Evolutionary conservation across 2,888 invertebrate species (phyloP), one percentile per base, ranked within the genome.

Genomic region (Thereva unica): DNA sequence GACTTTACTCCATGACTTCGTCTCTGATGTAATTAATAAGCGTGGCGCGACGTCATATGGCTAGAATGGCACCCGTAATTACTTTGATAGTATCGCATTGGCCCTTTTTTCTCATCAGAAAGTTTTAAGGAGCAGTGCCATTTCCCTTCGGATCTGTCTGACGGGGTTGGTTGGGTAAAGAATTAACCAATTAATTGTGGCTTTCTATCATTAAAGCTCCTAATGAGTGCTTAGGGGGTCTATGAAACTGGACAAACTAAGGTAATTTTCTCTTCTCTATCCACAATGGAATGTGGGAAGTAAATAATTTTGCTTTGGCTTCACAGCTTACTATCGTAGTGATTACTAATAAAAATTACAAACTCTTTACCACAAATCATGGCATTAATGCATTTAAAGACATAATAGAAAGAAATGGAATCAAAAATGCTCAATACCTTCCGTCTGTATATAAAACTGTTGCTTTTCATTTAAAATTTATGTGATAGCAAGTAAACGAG

Each of bases 21-120:
- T 53, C 42, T 50, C 53, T 53, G 35, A 53, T 35, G 64, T 64
- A 64, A 64, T 64, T 64, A 64, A 64, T 64, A 64, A 64, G 53
- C 50, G 64, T 64, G 64, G 64, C 64, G 64, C 64, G 64, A 64
- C 64, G 64, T 64, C 64, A 64, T 64, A 64, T 64, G 64, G 53
- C 53, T 50, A 64, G 53, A 64, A 64, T 64, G 64, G 64, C 45
- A 53, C 52, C 44, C 53, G 64, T 64, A 64, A 64, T 64, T 64
- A 64, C 64, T 53, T 64, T 64, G 64, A 64, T 64, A 50, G 64
- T 64, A 64, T 64, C 64, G 44, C 53, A 64, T 64, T 64, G 53
- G 52, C 23, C 40, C 37, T 42, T 41, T n/a, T 59, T 37, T 61
- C 61, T 50, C 41, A 38, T n/a, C 12, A 59, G 57, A 59, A 59